A percentile compares a stretch with the other conserved stretches of the same genome.
These are phyloP conservation scores for Ecdyonurus torrentis DNA, from an alignment of 2,888 invertebrate species.

Conservation along the genomic window DNA sequence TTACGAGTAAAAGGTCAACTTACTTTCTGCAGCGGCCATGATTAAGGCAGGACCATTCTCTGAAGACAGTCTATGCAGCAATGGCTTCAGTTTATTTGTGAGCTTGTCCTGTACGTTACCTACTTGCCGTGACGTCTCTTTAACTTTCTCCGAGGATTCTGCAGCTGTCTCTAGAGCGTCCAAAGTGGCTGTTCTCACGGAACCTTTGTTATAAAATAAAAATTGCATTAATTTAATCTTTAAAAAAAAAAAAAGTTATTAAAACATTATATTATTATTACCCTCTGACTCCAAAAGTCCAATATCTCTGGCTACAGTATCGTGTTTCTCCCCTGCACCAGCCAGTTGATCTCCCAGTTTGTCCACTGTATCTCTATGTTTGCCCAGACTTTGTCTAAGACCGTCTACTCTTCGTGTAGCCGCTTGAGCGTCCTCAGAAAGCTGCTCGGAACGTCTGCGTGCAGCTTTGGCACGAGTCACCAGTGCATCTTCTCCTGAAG, in stretches of 20 bases:
- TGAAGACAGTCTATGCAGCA: constrained; percentile 5
- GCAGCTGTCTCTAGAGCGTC: constrained; percentile 9
- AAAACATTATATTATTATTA: no score
- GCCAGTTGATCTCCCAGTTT: constrained; percentile 4
- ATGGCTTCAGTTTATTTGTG: constrained; percentile 1
- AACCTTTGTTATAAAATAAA: no score
- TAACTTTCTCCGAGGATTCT: background rate
- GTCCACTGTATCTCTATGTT: constrained; percentile 10
- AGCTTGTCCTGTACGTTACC: constrained; percentile 7
- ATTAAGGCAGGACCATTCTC: constrained; percentile 1
- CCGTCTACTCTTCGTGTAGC: constrained; percentile 23
- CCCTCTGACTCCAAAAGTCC: background rate
- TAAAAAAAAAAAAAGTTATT: constrained; percentile 3
- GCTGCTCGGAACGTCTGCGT: constrained; percentile 30
- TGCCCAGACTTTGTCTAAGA: constrained; percentile 9
- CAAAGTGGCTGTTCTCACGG: constrained; percentile 5
- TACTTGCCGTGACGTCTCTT: background rate
- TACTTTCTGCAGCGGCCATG: constrained; percentile 7
- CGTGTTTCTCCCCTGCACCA: background rate
- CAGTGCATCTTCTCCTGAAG: constrained; percentile 28
- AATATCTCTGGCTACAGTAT: background rate
- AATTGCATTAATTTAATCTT: no score
- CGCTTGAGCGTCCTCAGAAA: constrained; percentile 33
- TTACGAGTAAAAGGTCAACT: background rate
- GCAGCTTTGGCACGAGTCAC: constrained; percentile 34